Conservation (phyloP, 2,797 vertebrate species). For the Poecilia picta region DNA sequence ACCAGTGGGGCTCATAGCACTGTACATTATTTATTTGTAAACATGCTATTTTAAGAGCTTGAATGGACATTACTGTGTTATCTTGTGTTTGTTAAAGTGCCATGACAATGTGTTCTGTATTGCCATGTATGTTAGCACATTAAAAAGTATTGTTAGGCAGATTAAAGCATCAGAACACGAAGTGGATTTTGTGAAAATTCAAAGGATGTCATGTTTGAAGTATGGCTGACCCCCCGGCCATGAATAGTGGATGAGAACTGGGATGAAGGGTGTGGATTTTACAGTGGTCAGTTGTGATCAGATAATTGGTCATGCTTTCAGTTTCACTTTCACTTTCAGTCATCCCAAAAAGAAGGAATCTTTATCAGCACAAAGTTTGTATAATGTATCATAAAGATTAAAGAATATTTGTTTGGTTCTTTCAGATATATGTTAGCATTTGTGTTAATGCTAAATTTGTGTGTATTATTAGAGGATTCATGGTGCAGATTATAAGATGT, state of each 20-base stretch:
- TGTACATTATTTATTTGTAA: neutral
- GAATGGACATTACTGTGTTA: neutral
- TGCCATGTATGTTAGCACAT: neutral
- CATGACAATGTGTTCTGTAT: neutral
- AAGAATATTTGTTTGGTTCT: neutral
- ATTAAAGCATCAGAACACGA: neutral
- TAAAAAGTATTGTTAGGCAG: neutral
- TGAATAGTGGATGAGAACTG: neutral
- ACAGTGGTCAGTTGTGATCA: neutral
- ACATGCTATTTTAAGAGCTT: neutral
- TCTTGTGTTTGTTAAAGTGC: neutral
- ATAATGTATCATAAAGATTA: neutral
- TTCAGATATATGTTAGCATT: neutral
- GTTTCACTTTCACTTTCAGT: neutral
- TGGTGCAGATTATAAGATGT: neutral
- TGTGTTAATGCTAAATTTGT: neutral
- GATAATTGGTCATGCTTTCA: neutral
- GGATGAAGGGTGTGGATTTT: neutral
- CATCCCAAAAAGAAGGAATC: neutral
- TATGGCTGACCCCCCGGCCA: neutral
- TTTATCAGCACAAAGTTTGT: neutral
- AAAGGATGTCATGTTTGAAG: neutral
- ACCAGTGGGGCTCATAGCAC: neutral
- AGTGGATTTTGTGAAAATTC: neutral
- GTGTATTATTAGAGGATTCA: neutral